Evolutionary conservation across 2,888 invertebrate genomes (phyloP).

Genomic region (Callyntrura guangdongensis): DNA sequence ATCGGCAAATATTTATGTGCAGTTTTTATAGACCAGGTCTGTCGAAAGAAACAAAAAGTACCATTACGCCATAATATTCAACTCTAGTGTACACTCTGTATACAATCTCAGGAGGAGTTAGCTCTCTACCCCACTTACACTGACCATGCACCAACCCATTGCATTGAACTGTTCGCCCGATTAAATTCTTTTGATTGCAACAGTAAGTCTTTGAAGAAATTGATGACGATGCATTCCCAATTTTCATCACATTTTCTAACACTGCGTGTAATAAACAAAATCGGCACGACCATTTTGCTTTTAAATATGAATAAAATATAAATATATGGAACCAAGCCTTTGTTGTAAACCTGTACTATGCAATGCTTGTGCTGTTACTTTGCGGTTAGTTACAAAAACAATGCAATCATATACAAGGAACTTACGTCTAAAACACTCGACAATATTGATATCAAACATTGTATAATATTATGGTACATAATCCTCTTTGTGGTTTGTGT

Average conservation of each 20-base stretch:
- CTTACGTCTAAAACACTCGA: no score
- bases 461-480: no score
- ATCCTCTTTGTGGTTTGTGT: no score
- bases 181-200: constrained; percentile 39
- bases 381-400: no score
- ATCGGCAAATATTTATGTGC: constrained; percentile 51
- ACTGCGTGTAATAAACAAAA: neutral
- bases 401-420: no score
- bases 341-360: no score
- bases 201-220: constrained; percentile 40
- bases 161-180: neutral
- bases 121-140: neutral
- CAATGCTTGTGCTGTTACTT: no score
- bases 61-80: no score
- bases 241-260: constrained; percentile 31
- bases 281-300: neutral
- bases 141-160: neutral
- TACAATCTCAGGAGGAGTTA: neutral
- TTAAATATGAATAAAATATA: no score
- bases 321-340: neutral
- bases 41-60: constrained; percentile 28
- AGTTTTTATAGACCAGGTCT: constrained; percentile 25
- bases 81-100: no score
- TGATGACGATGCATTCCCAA: constrained; percentile 43
- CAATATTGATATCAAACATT: no score